Percentiles rank a stretch among this genome's conserved stretches.
Conservation (phyloP, 2,797 vertebrate genomes). For the Pangasius sanitwongsei region DNA sequence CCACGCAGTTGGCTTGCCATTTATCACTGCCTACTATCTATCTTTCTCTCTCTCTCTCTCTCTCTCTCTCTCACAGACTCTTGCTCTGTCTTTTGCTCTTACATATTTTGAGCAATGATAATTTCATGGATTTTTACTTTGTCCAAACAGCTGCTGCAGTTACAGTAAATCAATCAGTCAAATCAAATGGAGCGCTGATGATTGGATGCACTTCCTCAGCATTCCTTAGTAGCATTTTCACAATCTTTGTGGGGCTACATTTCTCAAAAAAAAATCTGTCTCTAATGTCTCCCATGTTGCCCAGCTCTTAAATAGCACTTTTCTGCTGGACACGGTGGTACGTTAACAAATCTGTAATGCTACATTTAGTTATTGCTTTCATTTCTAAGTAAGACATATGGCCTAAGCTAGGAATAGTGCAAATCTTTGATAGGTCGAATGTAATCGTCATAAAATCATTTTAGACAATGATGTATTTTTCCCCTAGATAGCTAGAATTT, state of each 20-base stretch:
- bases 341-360: not conserved
- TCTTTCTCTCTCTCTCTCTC: not conserved
- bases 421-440: not conserved
- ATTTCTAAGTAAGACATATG: not conserved
- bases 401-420: not conserved
- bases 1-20: slow-evolving; percentile 10
- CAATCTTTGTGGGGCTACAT: not conserved
- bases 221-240: not conserved
- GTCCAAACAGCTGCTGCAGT: slow-evolving; percentile 17
- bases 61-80: not conserved
- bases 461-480: not conserved
- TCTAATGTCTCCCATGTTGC: not conserved
- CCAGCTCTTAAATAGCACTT: not conserved
- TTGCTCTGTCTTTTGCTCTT: not conserved
- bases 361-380: not conserved
- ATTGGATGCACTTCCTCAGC: not conserved
- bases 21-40: not conserved
- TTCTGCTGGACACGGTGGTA: not conserved
- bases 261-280: not conserved
- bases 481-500: not conserved
- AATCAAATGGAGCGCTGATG: not conserved
- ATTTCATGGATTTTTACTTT: not conserved
- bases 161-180: slow-evolving; percentile 8
- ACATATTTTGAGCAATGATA: not conserved
- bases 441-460: not conserved